Evolutionary conservation across 2,888 invertebrate genomes (phyloP), one percentile per base, ranked within the genome.

Genomic region (Papilio protenor): DNA sequence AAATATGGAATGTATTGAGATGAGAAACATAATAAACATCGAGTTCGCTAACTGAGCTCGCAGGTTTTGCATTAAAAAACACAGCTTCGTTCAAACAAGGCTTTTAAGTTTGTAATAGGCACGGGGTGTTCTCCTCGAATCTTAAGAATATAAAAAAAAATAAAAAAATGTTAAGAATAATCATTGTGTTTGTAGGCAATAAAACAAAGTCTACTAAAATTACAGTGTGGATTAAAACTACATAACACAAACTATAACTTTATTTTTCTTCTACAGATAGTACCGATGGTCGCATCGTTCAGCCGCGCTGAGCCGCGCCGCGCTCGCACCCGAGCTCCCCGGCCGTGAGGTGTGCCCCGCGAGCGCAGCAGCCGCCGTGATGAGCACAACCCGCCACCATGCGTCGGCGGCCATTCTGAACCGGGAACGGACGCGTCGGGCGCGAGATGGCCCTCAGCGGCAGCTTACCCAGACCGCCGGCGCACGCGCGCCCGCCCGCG

Each of bases 361-460:
- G 90, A 89, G 90, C 89, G 88, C 90, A 86, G 90, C 90, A 89
- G 90, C 91, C 92, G 93, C 88, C 94, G 94, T 94, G 94, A 94
- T 94, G 94, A 94, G 90, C 93, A 94, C 92, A 94, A 92, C 93
- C 93, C 93, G 94, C 93, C 91, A 92, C 87, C 85, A 93, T 93
- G 94, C 91, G 92, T 91, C 92, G 92, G 93, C 94, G 94, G 94
- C 94, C 94, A 91, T 89, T 92, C 89, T 94, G 92, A 94, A 91
- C 91, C 91, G 93, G 90, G 89, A 91, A 90, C 92, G 87, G 87
- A 89, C 89, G 90, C 92, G 91, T 89, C 89, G 88, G 90, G 90
- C 93, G 91, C 92, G 91, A 91, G 88, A 94, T 94, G 94, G 94
- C 94, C 94, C 92, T 91, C 92, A 88, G 87, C 90, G 89, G 87